These are phyloP conservation scores for Tachina grossa DNA, from an alignment of 2,888 invertebrate species.

Conservation along the genomic window DNA sequence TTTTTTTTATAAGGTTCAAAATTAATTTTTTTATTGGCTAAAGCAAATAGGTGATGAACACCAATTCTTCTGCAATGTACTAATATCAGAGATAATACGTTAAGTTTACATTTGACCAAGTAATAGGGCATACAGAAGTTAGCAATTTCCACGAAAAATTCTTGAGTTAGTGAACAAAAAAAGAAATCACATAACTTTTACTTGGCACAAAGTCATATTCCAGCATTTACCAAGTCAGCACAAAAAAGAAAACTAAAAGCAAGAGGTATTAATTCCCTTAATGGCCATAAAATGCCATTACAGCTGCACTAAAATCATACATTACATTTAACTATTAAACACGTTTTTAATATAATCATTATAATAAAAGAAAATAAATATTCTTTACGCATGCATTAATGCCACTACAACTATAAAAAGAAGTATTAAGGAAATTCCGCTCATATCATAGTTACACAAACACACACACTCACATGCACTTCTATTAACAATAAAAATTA, in stretches of 20 bases:
- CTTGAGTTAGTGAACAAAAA: background rate
- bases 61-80: background rate
- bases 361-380: background rate
- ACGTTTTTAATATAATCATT: constrained; percentile 45
- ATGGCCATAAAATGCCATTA: constrained; percentile 37
- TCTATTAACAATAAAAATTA: background rate
- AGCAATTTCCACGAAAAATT: background rate
- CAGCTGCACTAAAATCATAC: constrained; percentile 23
- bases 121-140: background rate
- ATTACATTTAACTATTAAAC: constrained; percentile 39
- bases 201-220: background rate
- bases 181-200: background rate
- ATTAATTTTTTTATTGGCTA: no score
- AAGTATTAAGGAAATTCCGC: background rate
- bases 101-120: background rate
- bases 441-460: background rate
- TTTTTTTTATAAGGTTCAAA: no score
- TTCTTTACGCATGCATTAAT: background rate
- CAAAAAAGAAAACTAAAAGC: background rate
- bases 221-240: background rate
- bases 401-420: constrained; percentile 1
- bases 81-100: background rate
- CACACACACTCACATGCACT: background rate
- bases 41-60: no score
- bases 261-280: constrained; percentile 30